Conservation (phyloP, 1,140 invertebrate species). For the Cherax destructor region DNA sequence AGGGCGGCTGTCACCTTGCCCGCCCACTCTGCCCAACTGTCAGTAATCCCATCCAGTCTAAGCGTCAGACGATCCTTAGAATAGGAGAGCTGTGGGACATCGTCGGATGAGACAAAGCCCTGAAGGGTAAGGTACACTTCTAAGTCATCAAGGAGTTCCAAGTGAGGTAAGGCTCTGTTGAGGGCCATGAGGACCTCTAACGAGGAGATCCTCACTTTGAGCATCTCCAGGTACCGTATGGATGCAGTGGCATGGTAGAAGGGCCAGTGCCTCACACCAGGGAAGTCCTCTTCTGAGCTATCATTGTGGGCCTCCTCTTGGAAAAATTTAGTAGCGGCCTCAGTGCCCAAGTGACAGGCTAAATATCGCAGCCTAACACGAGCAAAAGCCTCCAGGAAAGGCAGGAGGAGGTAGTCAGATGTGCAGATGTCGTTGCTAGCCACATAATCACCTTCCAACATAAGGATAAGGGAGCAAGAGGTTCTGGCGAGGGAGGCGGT, state of each 20-base stretch:
- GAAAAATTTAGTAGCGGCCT: conserved; percentile 1
- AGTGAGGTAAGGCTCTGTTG: background rate
- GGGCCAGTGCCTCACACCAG: background rate
- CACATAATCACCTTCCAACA: conserved; percentile 1
- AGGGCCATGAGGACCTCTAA: background rate
- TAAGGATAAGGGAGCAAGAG: conserved; percentile 5
- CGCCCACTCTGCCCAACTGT: conserved; percentile 10
- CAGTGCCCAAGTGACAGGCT: background rate
- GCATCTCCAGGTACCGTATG: conserved; percentile 4
- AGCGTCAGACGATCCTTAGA: background rate
- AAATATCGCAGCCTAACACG: background rate
- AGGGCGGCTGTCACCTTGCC: background rate
- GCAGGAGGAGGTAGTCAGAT: conserved; percentile 10
- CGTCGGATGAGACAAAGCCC: background rate
- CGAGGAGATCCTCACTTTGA: conserved; percentile 7
- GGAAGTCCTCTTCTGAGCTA: conserved; percentile 26
- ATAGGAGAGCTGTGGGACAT: background rate
- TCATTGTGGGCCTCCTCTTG: background rate
- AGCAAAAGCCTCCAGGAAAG: background rate
- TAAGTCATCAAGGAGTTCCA: conserved; percentile 11
- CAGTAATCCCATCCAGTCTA: background rate
- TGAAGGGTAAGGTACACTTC: conserved; percentile 15
- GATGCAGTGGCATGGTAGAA: background rate
- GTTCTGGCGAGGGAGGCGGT: background rate
- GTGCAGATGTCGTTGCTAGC: background rate